phyloP scores from a whole-genome alignment of 1,140 invertebrate species.

The Heliconius nattereri region DNA sequence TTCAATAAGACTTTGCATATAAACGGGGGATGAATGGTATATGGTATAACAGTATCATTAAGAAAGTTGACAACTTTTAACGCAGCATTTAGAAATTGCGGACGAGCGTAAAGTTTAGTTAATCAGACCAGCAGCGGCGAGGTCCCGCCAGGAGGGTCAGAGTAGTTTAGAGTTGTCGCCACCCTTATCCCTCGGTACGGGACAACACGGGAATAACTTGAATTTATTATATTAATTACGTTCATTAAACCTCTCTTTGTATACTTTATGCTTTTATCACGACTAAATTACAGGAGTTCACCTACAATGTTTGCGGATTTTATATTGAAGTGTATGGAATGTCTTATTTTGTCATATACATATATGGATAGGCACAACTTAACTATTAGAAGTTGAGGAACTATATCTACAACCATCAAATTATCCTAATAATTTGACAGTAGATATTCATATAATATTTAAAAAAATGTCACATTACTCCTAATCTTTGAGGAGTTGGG shows the following conservation, averaged over 20 bases:
- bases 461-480: no score
- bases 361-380: no score
- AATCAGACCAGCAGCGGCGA: conserved; percentile 64
- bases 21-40: background rate
- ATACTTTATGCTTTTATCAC: background rate
- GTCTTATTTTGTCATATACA: no score
- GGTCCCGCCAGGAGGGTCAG: conserved; percentile 50
- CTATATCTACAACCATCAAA: no score
- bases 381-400: no score
- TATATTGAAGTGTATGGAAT: no score
- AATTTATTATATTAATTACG: conserved; percentile 39
- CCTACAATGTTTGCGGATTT: no score
- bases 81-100: conserved; percentile 63
- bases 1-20: background rate
- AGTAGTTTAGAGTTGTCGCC: conserved; percentile 60
- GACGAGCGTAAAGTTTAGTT: conserved; percentile 63
- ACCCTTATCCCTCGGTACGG: conserved; percentile 38
- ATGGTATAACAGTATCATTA: conserved; percentile 43
- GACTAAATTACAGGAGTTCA: background rate
- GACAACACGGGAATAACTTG: conserved; percentile 34
- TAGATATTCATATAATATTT: no score
- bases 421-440: no score
- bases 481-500: no score
- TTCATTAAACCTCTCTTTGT: conserved; percentile 31
- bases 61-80: conserved; percentile 57